Percentiles rank a stretch among this genome's conserved stretches.
Evolutionary conservation across 2,888 invertebrate genomes (phyloP).

Genomic region (Formica aserva): DNA sequence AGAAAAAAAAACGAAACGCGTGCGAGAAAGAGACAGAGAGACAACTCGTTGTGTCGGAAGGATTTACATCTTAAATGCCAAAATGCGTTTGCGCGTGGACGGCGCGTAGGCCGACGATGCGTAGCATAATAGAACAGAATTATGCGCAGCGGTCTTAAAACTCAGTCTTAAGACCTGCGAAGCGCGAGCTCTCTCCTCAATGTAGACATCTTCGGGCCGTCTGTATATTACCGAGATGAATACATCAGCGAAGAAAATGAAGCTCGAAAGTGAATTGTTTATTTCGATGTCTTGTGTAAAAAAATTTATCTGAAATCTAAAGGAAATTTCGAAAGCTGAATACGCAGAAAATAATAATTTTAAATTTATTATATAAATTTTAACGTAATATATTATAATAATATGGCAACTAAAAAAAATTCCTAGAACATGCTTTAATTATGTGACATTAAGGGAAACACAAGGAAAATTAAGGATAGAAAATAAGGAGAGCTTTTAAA

Average conservation of each 20-base stretch:
- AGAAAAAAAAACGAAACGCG: background rate
- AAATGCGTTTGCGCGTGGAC: conserved; percentile 22
- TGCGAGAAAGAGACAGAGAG: background rate
- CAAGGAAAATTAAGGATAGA: background rate
- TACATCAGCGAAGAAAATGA: background rate
- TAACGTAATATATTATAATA: background rate
- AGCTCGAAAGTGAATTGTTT: background rate
- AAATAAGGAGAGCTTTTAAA: conserved; percentile 20
- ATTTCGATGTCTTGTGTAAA: background rate
- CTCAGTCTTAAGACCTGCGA: conserved; percentile 5
- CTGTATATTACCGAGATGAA: conserved; percentile 10
- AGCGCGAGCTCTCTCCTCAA: background rate
- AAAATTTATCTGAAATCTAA: background rate
- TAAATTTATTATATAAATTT: background rate
- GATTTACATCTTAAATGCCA: conserved; percentile 43
- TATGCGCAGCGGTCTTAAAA: conserved; percentile 9
- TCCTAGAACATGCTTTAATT: background rate
- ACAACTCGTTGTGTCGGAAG: background rate
- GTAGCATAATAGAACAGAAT: background rate
- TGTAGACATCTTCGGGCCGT: conserved; percentile 1
- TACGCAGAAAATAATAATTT: background rate
- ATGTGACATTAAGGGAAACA: background rate
- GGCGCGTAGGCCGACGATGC: conserved; percentile 1
- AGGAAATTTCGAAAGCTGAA: background rate
- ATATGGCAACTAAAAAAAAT: background rate